Conservation (phyloP, 2,113 vertebrate genomes). For the Cygnus atratus region DNA sequence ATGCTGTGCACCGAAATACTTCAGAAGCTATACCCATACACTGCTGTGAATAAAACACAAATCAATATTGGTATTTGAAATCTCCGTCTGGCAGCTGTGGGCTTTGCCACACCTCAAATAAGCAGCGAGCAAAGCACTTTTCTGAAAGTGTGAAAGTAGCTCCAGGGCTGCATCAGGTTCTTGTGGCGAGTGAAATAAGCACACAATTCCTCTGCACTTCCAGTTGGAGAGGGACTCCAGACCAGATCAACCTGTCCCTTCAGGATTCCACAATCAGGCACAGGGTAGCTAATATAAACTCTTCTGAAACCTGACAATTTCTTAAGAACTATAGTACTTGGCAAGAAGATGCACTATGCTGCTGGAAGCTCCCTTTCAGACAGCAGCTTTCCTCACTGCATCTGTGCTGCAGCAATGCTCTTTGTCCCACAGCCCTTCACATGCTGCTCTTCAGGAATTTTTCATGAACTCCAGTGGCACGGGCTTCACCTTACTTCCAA, state of each 20-base stretch:
- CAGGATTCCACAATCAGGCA: not conserved
- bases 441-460: no score
- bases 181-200: not conserved
- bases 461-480: no score
- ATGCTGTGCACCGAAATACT: not conserved
- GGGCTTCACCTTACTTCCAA: not conserved
- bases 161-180: not conserved
- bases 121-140: not conserved
- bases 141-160: not conserved
- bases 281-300: not conserved
- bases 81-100: not conserved
- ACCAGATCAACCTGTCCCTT: not conserved
- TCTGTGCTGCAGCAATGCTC: not conserved
- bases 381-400: not conserved
- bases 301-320: not conserved
- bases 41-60: not conserved
- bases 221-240: not conserved
- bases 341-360: not conserved
- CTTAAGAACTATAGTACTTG: not conserved
- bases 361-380: not conserved
- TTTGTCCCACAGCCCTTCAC: not conserved
- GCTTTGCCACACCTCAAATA: not conserved
- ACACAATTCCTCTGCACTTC: fast-evolving
- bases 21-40: not conserved
- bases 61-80: no score